Conservation (phyloP, 2,888 invertebrate species). For the Caenorhabditis japonica region DNA sequence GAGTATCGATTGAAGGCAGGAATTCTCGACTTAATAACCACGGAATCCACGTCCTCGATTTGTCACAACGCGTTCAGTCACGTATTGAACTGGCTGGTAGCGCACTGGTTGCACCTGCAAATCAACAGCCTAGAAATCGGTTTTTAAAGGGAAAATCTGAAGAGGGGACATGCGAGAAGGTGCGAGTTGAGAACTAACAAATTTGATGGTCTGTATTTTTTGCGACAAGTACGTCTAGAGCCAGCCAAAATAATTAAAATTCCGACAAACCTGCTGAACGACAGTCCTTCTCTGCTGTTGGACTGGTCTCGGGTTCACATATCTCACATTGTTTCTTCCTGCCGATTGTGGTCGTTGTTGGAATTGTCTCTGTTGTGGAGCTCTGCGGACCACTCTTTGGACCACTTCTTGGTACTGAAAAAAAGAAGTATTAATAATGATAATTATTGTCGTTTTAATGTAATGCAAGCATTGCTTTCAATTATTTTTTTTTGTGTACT, state of each 20-base stretch:
- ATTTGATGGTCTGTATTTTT: too few species aligned
- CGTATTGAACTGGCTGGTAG: constrained; percentile 47
- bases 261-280: constrained; percentile 34
- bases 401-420: constrained; percentile 46
- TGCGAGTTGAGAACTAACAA: too few species aligned
- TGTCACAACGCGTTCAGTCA: constrained; percentile 35
- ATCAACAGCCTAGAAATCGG: too few species aligned
- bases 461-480: background rate
- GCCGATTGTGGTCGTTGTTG: constrained; percentile 15
- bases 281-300: constrained; percentile 17
- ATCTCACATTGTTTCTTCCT: constrained; percentile 25
- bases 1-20: background rate
- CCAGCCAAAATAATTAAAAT: too few species aligned
- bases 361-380: constrained; percentile 4
- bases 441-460: background rate
- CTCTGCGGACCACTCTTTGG: constrained; percentile 27
- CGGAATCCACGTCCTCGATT: constrained; percentile 50
- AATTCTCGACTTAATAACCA: constrained; percentile 13
- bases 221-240: too few species aligned
- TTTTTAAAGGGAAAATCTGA: too few species aligned
- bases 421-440: background rate
- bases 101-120: constrained; percentile 27
- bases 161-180: too few species aligned
- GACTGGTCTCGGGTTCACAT: constrained; percentile 16
- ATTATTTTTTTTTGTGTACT: too few species aligned